These are phyloP conservation scores for Ceratitis capitata DNA, from an alignment of 1,140 invertebrate species.

Conservation along the genomic window DNA sequence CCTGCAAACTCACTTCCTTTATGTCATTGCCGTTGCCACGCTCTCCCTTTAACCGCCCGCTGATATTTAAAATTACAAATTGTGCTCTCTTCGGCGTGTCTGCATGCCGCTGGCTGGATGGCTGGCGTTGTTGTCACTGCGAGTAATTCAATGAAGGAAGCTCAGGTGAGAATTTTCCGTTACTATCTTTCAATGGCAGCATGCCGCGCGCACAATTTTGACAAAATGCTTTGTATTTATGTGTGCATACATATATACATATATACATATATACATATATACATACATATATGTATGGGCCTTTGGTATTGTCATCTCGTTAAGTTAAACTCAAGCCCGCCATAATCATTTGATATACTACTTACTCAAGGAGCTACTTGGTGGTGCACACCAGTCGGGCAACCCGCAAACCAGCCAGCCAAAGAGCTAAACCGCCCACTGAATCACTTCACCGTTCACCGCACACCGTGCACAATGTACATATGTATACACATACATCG, in stretches of 20 bases:
- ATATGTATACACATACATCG: neutral
- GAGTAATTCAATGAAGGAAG: constrained; percentile 28
- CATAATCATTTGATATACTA: neutral
- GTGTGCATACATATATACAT: neutral
- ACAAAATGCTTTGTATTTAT: neutral
- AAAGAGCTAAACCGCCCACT: no score
- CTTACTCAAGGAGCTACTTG: neutral
- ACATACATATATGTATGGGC: neutral
- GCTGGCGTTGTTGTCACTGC: neutral
- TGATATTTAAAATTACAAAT: constrained; percentile 1
- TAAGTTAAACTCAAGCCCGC: neutral
- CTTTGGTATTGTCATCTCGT: neutral
- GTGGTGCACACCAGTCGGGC: neutral
- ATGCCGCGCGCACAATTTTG: neutral
- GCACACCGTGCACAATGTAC: neutral
- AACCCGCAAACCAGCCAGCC: neutral
- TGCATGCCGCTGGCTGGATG: no score
- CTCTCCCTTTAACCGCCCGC: no score
- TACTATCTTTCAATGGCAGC: neutral
- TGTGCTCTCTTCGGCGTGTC: neutral
- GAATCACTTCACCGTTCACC: neutral
- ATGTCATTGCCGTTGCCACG: neutral
- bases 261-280: neutral
- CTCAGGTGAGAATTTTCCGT: neutral
- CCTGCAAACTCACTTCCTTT: neutral